Conservation (phyloP, 2,797 vertebrate species). For the Scleropages formosus region DNA sequence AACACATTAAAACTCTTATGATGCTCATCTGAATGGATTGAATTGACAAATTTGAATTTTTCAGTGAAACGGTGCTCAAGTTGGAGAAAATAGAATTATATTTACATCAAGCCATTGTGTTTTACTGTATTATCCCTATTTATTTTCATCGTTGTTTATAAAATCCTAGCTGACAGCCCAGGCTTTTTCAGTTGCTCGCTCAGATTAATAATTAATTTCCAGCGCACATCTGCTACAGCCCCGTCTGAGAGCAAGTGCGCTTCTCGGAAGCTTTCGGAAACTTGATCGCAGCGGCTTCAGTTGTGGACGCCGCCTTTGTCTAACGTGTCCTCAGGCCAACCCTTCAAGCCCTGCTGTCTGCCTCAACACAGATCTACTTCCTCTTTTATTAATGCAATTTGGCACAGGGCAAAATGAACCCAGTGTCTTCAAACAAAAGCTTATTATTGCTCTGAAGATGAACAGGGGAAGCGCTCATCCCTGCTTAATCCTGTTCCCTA, state of each 20-base stretch:
- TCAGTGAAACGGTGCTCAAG: too few species aligned
- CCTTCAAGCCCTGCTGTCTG: conserved; percentile 35
- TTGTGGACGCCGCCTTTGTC: conserved; percentile 27
- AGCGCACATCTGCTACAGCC: conserved; percentile 48
- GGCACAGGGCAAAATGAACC: conserved; percentile 49
- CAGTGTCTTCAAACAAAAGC: conserved; percentile 40
- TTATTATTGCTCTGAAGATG: conserved; percentile 27
- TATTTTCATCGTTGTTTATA: conserved; percentile 55
- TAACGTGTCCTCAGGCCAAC: conserved; percentile 47
- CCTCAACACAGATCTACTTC: conserved; percentile 46
- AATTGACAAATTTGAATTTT: too few species aligned
- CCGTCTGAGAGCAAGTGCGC: conserved; percentile 34
- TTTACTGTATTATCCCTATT: conserved; percentile 62
- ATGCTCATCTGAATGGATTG: not conserved
- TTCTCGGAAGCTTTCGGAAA: conserved; percentile 47
- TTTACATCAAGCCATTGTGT: conserved; percentile 39
- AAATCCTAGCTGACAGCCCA: conserved; percentile 50
- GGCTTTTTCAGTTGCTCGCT: conserved; percentile 31
- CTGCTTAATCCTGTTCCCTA: not conserved
- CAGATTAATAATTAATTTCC: conserved; percentile 47
- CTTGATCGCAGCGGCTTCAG: conserved; percentile 31
- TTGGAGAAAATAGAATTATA: too few species aligned
- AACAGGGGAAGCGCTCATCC: conserved; percentile 27
- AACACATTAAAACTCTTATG: not conserved
- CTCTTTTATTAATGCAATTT: conserved; percentile 62